phyloP scores from a whole-genome alignment of 2,888 invertebrate species.

The Drosophila melanocephala region DNA sequence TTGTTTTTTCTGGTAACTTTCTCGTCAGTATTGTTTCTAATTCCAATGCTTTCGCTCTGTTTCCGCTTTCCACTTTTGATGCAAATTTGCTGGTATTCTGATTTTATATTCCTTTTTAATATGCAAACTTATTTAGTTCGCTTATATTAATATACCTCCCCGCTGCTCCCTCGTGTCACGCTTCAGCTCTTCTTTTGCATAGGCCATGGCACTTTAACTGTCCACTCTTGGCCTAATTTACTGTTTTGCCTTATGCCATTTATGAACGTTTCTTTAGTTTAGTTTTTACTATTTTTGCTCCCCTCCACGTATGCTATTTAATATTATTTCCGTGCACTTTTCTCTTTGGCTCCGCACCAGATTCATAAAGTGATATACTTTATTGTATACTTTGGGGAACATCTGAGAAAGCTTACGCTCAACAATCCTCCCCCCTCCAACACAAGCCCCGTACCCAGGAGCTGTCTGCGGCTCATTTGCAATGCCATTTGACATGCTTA shows the following conservation, averaged over 20 bases:
- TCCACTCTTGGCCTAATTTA: conserved; percentile 46
- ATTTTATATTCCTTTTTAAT: neutral
- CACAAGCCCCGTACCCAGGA: neutral
- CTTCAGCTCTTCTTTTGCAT: conserved; percentile 2
- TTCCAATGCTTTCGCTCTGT: neutral
- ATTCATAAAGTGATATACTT: conserved; percentile 48
- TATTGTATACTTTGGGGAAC: conserved; percentile 53
- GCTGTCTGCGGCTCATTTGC: conserved; percentile 57
- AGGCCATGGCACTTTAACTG: conserved; percentile 8
- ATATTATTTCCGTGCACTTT: conserved; percentile 45
- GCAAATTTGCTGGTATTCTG: conserved; percentile 2
- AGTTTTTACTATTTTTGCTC: conserved; percentile 6
- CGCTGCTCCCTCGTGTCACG: neutral
- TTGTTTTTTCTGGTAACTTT: neutral
- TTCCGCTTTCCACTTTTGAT: neutral
- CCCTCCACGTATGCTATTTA: conserved; percentile 20
- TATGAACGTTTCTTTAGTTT: conserved; percentile 27
- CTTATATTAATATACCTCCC: neutral
- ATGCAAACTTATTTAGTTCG: conserved; percentile 2
- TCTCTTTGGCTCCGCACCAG: neutral
- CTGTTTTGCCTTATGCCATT: conserved; percentile 35
- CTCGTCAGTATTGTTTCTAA: neutral
- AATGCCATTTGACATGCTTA: conserved; percentile 57
- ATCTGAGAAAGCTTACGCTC: conserved; percentile 14
- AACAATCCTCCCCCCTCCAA: neutral